Base-by-base conservation (phyloP, 2,113 vertebrate species). In the Casuarius casuarius region DNA sequence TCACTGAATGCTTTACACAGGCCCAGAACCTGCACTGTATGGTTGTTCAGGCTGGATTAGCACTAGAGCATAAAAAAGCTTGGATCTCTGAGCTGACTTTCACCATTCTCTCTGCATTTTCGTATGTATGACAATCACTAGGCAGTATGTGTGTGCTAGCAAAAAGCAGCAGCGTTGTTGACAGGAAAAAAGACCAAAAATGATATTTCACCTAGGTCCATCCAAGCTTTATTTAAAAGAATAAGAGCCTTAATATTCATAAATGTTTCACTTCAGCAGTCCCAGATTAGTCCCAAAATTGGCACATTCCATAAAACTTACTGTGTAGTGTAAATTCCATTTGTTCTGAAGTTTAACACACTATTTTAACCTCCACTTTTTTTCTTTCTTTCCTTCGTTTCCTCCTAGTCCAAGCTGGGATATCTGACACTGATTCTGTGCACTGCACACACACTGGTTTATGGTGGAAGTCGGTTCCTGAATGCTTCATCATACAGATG, bases 371-470 rank as follows among this genome's bases (percentile, higher is more conserved):
- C 12, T 78, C 38, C 19, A 54, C 7, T 92, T 59, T 31, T 31
- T 85, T 92, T 91, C 78, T 63, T 79, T 91, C 26, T 91, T 84
- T 33, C 15, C 18, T 86, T 89, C 67, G 5, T 87, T 94, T 90
- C 96, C 54, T 7, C 76, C 67, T 97, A 99, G 99, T 99, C 98
- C 78, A 99, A 99, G 96, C 97, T 99, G 51, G 99, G 99, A 82
- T 98, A 99, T 83, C 82, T 99, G 87, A 98, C 99, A 10, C 86
- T 99, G 96, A 75, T 98, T 84, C 94, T 99, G 26, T 99, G 99
- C 95, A 99, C 99, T 4, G 96, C 97, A 4, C 99, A 99, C 42
- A 97, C 98, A 0, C 84, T 99, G 87, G 71, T 99, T 54, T 99
- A 98, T 0, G 99, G 98, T 25, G 98, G 99, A 95, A 97, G 98